Evolutionary conservation across 2,113 vertebrate species (phyloP).

Genomic region (Bos indicus): DNA sequence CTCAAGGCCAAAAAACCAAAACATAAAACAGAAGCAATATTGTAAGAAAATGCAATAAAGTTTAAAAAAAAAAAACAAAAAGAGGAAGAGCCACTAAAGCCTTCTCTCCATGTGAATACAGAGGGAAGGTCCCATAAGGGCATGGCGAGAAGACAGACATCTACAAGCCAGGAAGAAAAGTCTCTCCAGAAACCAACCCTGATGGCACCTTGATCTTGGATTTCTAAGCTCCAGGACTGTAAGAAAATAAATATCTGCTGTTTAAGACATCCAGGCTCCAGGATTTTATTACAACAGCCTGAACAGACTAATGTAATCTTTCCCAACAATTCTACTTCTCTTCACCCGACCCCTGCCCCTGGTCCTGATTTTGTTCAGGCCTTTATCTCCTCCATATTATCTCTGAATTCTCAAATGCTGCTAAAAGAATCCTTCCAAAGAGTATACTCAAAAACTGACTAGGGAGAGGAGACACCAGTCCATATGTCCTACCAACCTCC

Average conservation of each 20-base stretch:
- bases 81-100: not conserved
- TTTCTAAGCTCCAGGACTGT: not conserved
- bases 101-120: not conserved
- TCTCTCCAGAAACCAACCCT: not conserved
- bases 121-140: not conserved
- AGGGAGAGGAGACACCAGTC: not conserved
- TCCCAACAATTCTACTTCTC: not conserved
- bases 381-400: not conserved
- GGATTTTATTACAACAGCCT: not conserved
- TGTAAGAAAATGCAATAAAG: not conserved
- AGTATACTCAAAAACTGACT: not conserved
- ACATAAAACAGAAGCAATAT: not conserved
- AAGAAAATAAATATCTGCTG: not conserved
- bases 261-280: not conserved
- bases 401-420: not conserved
- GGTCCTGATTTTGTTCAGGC: not conserved
- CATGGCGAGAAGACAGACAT: not conserved
- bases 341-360: not conserved
- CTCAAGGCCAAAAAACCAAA: not conserved
- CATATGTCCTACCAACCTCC: not conserved
- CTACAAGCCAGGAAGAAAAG: not conserved
- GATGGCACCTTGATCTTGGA: not conserved
- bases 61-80: not conserved
- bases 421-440: not conserved
- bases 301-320: not conserved